Base-by-base conservation (phyloP, 2,113 vertebrate species). In the Dasyurus viverrinus region DNA sequence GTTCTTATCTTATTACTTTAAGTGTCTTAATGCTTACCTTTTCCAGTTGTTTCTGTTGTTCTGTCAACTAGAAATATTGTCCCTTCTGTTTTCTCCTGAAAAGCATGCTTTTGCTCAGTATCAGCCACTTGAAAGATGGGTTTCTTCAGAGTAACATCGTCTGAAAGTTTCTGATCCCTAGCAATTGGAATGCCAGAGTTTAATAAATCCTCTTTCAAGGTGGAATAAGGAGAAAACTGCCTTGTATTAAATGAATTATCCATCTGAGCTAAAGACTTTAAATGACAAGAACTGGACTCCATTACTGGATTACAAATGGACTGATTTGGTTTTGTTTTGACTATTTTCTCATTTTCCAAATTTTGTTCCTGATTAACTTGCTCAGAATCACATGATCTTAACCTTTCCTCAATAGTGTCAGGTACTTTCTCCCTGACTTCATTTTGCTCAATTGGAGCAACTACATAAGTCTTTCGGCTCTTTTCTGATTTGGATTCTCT, bases 21-120 rank as follows among this genome's bases (percentile, higher is more conserved):
- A 14, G 46, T 26, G 54, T 19, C 55, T 5, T 22, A 22, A 84
- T 22, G 98, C 98, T 93, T 98, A 99, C 98, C 98, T 93, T n/a
- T 53, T 93, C 25, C 91, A 93, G 94, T 91, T 92, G 90, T 92
- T 42, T 84, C 57, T 55, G n/a, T 47, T 93, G 92, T 97, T 93
- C 46, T 93, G 91, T 24, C 26, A 16, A 91, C 89, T 93, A 95
- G 52, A 90, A 54, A 94, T 94, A 84, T 12, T 16, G 0, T 48
- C 36, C 91, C 89, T 46, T 54, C n/a, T 8, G 93, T 97, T 95
- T 96, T 95, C 94, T 97, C 91, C 60, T 95, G 90, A 7, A 42
- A 84, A 84, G 16, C 5, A 42, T 1, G 11, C 36, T 84, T 84
- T 84, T 84, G 68, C 3, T 76, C 26, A 50, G 0, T 16, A 91